Base-by-base conservation (phyloP, 2,797 vertebrate species). In the Loris lydekkerianus region DNA sequence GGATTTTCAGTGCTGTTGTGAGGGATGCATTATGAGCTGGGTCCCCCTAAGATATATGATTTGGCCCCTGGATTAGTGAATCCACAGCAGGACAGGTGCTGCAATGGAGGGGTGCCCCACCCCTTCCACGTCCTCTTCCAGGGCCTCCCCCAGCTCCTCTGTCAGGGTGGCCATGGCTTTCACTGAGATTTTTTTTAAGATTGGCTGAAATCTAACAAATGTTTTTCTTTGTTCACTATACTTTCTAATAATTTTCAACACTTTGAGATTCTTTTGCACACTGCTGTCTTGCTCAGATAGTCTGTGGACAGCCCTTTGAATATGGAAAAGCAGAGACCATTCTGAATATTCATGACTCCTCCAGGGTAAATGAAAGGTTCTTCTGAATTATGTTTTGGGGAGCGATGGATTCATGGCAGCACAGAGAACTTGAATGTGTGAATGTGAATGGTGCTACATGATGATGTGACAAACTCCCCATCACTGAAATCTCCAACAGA, bases 401-500 rank as follows among this genome's bases (percentile, higher is more conserved):
- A 49, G 46, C 7, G 67, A 15, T 37, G 25, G 60, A 34, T 86
- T 53, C 1, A n/a, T 29, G 63, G 49, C 56, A 49, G 4, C 14
- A 9, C 37, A 72, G 60, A 49, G 10, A 53, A 58, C 91, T 69
- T 10, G 6, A 53, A 61, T n/a, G 0, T 0, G 0, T 10, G 6
- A 53, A 61, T 29, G 0, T 0, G 0, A 3, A 37, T 46, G 31
- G 43, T n/a, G 67, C 10, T 13, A 3, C 34, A 6, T 37, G 29
- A 5, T 5, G 17, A 91, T 11, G 1, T 56, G 25, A 61, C 81
- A 31, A 34, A 15, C 53, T 69, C 27, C 88, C 10, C 11, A 1
- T 14, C 63, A 53, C 25, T 27, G 10, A 65, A 82, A 53, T 58
- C 53, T 60, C 77, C 77, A 60, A 69, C 17, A 69, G 31, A 67